Conservation (phyloP, 2,888 invertebrate genomes). For the Dione juno region DNA sequence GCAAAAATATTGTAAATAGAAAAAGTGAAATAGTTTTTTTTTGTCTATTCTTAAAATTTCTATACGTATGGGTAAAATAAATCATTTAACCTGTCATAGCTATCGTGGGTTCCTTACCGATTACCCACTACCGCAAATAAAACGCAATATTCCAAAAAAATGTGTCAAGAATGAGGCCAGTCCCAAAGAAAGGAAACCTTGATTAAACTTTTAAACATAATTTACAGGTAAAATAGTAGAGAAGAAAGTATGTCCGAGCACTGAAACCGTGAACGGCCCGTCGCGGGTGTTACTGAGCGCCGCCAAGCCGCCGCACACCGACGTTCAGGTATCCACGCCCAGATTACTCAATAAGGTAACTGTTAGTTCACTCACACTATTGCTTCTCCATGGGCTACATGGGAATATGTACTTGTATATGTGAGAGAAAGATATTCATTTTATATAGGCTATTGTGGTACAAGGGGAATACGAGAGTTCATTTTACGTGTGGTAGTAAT, state of each 20-base stretch:
- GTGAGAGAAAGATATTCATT: neutral
- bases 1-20: no score
- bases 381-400: constrained; percentile 66
- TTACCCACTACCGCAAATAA: no score
- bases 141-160: no score
- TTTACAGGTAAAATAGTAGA: constrained; percentile 86
- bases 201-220: neutral
- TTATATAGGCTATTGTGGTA: neutral
- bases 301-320: constrained; percentile 71
- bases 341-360: constrained; percentile 83
- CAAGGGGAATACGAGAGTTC: no score
- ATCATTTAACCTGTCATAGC: no score
- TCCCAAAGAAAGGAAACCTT: neutral
- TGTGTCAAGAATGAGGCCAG: no score
- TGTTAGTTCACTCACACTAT: constrained; percentile 62
- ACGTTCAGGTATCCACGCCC: constrained; percentile 82
- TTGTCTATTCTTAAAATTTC: no score
- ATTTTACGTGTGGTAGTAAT: no score
- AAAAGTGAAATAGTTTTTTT: no score
- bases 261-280: constrained; percentile 74
- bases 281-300: constrained; percentile 70
- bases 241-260: constrained; percentile 84
- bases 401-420: neutral
- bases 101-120: no score
- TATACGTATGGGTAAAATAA: no score